Percentiles rank a stretch among this genome's conserved stretches.
Conservation (phyloP, 2,113 vertebrate species). For the Fukomys damarensis region DNA sequence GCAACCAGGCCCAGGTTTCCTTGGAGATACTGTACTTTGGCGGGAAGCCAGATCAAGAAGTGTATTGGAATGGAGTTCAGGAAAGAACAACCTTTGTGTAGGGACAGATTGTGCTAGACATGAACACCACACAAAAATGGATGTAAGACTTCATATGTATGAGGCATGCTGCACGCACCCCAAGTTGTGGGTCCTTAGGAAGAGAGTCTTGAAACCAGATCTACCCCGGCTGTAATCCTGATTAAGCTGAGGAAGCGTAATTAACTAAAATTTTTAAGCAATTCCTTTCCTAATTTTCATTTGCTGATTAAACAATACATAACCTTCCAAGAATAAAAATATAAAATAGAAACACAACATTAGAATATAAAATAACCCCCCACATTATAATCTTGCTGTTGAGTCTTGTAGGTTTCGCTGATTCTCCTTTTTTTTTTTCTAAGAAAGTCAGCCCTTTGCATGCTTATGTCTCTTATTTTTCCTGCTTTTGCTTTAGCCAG, state of each 20-base stretch:
- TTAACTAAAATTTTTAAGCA: too few species aligned
- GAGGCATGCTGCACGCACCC: background rate
- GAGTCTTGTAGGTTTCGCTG: background rate
- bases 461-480: background rate
- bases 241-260: background rate
- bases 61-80: slow-evolving; percentile 20
- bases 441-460: background rate
- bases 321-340: background rate
- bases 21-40: slow-evolving; percentile 71
- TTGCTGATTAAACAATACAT: background rate
- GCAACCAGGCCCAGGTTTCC: slow-evolving; percentile 75
- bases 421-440: background rate
- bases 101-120: background rate
- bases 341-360: background rate
- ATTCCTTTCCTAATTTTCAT: background rate
- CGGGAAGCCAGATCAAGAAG: slow-evolving; percentile 47
- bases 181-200: background rate
- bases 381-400: too few species aligned
- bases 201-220: background rate
- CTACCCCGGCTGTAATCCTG: background rate
- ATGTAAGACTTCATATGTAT: background rate
- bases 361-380: background rate
- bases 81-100: background rate
- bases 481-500: background rate
- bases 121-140: rapidly evolving